A percentile compares a stretch with the other conserved stretches of the same genome.
These are phyloP conservation scores for Pentamera pediparva DNA, from an alignment of 53 echinoderm and acorn worm species.

Conservation along the genomic window DNA sequence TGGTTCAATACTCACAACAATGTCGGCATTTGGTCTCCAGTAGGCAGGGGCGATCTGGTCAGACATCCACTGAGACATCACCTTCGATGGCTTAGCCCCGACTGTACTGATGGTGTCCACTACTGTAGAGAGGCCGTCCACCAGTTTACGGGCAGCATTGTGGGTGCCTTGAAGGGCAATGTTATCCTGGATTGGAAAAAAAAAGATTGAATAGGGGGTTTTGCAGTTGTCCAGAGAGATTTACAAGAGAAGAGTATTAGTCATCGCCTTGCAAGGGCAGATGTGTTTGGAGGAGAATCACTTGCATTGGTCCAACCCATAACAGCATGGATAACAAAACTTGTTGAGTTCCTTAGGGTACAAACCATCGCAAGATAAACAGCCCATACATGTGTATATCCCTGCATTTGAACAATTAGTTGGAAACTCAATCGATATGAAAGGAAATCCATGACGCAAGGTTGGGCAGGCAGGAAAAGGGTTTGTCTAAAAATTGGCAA, in stretches of 20 bases:
- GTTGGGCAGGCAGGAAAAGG: too few relatives aligned
- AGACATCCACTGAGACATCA: slow-evolving; percentile 96
- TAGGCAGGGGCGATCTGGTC: slow-evolving; percentile 95
- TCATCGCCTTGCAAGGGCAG: too few relatives aligned
- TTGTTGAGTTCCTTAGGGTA: background rate
- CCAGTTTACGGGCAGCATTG: slow-evolving; percentile 79
- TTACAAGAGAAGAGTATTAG: too few relatives aligned
- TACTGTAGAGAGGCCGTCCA: slow-evolving; percentile 83
- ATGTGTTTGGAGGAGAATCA: background rate
- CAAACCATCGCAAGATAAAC: background rate
- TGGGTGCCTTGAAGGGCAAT: slow-evolving; percentile 89
- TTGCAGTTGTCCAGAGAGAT: background rate
- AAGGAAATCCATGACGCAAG: too few relatives aligned
- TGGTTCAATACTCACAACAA: slow-evolving; percentile 49
- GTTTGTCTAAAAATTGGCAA: too few relatives aligned
- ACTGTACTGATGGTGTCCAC: slow-evolving; percentile 76
- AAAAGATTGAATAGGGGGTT: background rate
- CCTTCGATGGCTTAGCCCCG: slow-evolving; percentile 84
- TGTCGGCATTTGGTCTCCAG: slow-evolving; percentile 90
- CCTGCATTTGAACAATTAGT: too few relatives aligned
- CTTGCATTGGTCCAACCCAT: background rate
- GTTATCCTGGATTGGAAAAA: slow-evolving; percentile 50
- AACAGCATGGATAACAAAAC: background rate
- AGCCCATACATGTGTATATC: too few relatives aligned
- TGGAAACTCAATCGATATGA: too few relatives aligned